phyloP scores from a whole-genome alignment of 2,888 invertebrate species.

The Ennomos erosarius region DNA sequence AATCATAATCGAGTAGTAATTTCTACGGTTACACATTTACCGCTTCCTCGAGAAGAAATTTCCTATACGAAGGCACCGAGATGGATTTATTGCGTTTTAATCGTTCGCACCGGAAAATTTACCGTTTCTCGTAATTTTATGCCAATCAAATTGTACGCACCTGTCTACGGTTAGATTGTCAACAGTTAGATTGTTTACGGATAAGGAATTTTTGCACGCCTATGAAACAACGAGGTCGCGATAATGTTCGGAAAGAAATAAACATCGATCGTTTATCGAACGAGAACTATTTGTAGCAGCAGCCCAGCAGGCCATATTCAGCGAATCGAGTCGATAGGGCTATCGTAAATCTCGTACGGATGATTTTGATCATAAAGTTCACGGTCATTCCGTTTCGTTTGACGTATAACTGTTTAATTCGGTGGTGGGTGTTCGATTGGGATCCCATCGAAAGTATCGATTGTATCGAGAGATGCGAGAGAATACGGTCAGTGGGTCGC shows the following conservation, averaged over 20 bases:
- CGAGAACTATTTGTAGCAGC: conserved; percentile 31
- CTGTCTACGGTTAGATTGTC: conserved; percentile 36
- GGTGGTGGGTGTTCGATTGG: conserved; percentile 60
- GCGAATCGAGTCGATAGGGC: conserved; percentile 42
- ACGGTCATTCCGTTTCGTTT: conserved; percentile 52
- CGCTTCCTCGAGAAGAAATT: conserved; percentile 53
- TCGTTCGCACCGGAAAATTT: conserved; percentile 59
- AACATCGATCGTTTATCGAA: conserved; percentile 22
- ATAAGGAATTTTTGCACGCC: conserved; percentile 33
- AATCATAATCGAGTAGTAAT: conserved; percentile 63
- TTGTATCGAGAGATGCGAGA: conserved; percentile 47
- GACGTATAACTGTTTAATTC: conserved; percentile 57
- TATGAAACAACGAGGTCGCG: conserved; percentile 13
- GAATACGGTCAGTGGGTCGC: conserved; percentile 69
- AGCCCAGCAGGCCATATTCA: neutral
- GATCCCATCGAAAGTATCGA: conserved; percentile 63
- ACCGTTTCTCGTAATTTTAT: conserved; percentile 61
- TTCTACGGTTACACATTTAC: conserved; percentile 57
- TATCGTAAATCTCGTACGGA: conserved; percentile 51
- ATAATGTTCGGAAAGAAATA: conserved; percentile 17
- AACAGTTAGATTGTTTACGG: conserved; percentile 38
- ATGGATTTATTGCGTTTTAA: conserved; percentile 69
- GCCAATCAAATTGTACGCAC: conserved; percentile 53
- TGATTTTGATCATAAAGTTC: conserved; percentile 59
- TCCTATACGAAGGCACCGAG: conserved; percentile 48